Evolutionary conservation across 2,113 vertebrate genomes (phyloP), one percentile per base, ranked within the genome.

Genomic region (Holacanthus passer): DNA sequence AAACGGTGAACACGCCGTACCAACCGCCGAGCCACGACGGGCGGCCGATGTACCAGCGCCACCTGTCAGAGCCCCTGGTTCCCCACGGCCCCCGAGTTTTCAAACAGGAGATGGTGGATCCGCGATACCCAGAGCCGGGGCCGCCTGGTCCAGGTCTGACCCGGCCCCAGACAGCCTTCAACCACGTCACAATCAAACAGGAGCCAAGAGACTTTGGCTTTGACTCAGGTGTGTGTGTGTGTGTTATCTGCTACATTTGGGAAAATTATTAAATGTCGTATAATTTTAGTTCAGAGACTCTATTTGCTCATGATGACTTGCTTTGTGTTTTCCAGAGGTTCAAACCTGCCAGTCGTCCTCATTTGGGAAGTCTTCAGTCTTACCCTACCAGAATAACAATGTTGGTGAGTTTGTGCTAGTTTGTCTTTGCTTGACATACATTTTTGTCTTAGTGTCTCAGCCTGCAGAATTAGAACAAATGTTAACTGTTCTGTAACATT

Each of bases 181-280:
- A 94, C 82, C 94, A 96, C 2, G 85, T 97, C 91, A 93, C 95
- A 76, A 97, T 99, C 91, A 98, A 99, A 92, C 97, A 98, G 89
- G 97, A 99, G 92, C 97, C 97, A 1, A 94, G 94, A 76, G 97
- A 99, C 91, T 99, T 96, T 82, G 95, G 96, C 93, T 96, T 97
- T 4, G 97, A 98, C 88, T 96, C 96, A 91, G 97, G 97, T 98
- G 92, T 86, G 79, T 53, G 9, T 12, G 11, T 13, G 45, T 48
- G 4, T 19, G 9, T 64, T 20, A 10, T 20, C 55, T 60, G 60
- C 24, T 56, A 6, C 27, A 20, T 24, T n/a, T 52, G 1, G 13
- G 43, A 3, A 16, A 41, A 41, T 12, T 10, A 41, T 41, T 41
- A 2, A 41, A 41, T 41, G 8, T 3, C 10, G 11, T 41, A 12